Percentiles rank a stretch among this genome's conserved stretches.
phyloP scores from a whole-genome alignment of 2,797 vertebrate genomes.

The Neopelma chrysocephalum region DNA sequence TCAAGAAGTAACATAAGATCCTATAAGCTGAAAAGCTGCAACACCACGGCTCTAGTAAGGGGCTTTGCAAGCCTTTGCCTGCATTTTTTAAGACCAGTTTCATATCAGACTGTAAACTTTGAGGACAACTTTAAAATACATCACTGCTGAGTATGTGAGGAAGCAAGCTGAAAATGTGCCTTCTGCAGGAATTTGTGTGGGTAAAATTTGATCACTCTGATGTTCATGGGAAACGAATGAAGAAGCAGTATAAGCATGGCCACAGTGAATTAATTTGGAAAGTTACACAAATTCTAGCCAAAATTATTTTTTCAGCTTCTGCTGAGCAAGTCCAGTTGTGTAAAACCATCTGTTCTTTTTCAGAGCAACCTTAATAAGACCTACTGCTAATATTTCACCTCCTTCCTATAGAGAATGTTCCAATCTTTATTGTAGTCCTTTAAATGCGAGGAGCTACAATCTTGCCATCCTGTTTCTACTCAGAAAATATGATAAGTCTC shows the following conservation, averaged over 20 bases:
- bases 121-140: slow-evolving; percentile 23
- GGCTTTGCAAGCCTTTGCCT: slow-evolving; percentile 21
- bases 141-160: slow-evolving; percentile 27
- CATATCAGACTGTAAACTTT: background rate
- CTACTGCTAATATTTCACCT: slow-evolving; percentile 37
- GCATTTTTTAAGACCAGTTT: background rate
- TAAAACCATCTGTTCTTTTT: slow-evolving; percentile 54
- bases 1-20: slow-evolving; percentile 35
- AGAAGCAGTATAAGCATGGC: slow-evolving; percentile 27
- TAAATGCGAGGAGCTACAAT: background rate
- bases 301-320: slow-evolving; percentile 16
- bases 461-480: background rate
- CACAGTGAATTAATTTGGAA: slow-evolving; percentile 66
- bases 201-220: slow-evolving; percentile 62
- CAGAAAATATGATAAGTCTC: slow-evolving; percentile 11
- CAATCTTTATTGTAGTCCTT: background rate
- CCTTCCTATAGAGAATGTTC: background rate
- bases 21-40: slow-evolving; percentile 46
- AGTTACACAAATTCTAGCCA: slow-evolving; percentile 55
- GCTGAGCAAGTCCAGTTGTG: background rate
- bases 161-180: slow-evolving; percentile 50
- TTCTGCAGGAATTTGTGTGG: slow-evolving; percentile 57
- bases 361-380: slow-evolving; percentile 46
- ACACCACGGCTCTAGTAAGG: slow-evolving; percentile 16
- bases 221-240: slow-evolving; percentile 65